These are phyloP conservation scores for Melanerpes formicivorus DNA, from an alignment of 2,113 vertebrate species.

Conservation along the genomic window DNA sequence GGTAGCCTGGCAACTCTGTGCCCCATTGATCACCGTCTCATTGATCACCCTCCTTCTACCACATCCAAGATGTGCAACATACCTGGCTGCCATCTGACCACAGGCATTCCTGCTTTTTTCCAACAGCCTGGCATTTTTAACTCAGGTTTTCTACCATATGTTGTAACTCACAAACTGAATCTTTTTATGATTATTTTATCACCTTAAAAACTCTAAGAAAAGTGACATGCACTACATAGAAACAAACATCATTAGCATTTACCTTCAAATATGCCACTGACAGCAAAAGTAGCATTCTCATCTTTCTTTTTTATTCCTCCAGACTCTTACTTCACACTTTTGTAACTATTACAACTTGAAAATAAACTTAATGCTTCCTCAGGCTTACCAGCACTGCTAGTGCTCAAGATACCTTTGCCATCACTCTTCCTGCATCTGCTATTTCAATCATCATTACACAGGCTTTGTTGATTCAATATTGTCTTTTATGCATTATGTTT, in stretches of 20 bases:
- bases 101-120: background rate
- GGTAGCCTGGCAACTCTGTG: constrained; percentile 7
- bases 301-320: background rate
- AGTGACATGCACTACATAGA: background rate
- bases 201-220: constrained; percentile 26
- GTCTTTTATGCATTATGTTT: constrained; percentile 24
- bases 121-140: background rate
- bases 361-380: background rate
- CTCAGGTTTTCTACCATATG: background rate
- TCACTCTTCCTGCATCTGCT: background rate
- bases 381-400: background rate
- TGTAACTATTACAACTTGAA: background rate
- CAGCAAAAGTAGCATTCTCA: background rate
- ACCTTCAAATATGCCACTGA: constrained; percentile 2
- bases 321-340: background rate
- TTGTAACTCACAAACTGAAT: background rate
- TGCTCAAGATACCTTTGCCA: background rate
- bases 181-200: constrained; percentile 41
- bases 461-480: constrained; percentile 58
- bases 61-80: background rate
- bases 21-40: background rate
- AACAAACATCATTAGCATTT: constrained; percentile 21
- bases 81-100: background rate
- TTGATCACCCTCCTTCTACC: background rate
- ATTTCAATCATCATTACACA: constrained; percentile 62